phyloP scores from a whole-genome alignment of 2,113 vertebrate species.

The Cynocephalus volans region DNA sequence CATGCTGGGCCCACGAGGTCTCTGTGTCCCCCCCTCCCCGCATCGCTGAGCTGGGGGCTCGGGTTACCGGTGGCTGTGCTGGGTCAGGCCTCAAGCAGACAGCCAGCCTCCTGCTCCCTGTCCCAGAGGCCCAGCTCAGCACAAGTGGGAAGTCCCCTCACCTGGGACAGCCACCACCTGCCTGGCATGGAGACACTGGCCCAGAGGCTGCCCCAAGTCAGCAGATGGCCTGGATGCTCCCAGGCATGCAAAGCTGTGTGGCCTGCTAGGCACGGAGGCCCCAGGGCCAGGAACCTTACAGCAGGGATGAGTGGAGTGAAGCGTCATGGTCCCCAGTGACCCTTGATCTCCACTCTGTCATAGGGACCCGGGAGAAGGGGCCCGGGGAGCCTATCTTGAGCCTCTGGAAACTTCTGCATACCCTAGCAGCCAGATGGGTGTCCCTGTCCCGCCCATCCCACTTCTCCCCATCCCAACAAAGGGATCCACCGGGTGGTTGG shows the following conservation, averaged over 20 bases:
- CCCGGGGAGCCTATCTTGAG: background rate
- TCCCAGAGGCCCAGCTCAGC: background rate
- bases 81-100: constrained; percentile 18
- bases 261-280: background rate
- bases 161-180: background rate
- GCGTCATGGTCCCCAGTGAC: background rate
- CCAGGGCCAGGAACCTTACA: background rate
- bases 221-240: background rate
- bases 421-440: background rate
- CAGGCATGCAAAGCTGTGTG: background rate
- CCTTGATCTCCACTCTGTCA: constrained; percentile 9
- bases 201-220: background rate
- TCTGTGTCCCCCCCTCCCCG: background rate
- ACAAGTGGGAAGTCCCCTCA: background rate
- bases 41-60: constrained; percentile 50
- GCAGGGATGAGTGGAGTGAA: background rate
- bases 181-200: background rate
- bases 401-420: constrained; percentile 29
- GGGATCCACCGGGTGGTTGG: background rate
- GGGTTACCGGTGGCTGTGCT: constrained; percentile 49
- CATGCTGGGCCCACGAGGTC: constrained; percentile 62
- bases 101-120: background rate
- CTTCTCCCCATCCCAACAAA: background rate
- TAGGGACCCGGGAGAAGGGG: background rate
- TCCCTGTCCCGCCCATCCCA: background rate